These are phyloP conservation scores for Cyrtonyx montezumae DNA, from an alignment of 2,113 vertebrate genomes.

Conservation along the genomic window DNA sequence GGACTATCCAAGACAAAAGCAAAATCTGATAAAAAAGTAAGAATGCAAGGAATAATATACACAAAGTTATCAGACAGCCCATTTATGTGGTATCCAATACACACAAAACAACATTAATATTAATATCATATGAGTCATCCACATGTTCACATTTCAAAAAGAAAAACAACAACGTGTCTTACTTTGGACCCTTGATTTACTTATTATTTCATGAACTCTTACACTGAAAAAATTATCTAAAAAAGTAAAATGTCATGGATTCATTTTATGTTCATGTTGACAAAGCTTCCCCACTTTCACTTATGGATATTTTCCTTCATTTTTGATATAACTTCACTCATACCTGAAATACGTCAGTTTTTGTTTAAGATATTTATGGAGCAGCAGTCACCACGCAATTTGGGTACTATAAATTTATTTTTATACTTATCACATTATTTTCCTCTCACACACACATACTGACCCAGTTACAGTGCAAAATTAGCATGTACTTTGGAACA, in stretches of 20 bases:
- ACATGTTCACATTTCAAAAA: not conserved
- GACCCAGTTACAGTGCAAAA: constrained; percentile 23
- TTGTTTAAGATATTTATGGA: constrained; percentile 8
- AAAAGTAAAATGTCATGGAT: not conserved
- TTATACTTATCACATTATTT: constrained; percentile 5
- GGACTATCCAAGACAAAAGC: not conserved
- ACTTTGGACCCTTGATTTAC: not conserved
- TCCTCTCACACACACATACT: not conserved
- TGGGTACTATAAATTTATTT: constrained; percentile 20
- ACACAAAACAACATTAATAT: not conserved
- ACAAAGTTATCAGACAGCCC: not conserved
- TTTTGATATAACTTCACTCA: not conserved
- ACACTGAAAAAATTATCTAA: not conserved
- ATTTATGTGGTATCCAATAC: not conserved
- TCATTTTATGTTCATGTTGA: not conserved
- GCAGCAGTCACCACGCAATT: not conserved
- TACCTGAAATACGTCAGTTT: not conserved
- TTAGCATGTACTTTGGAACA: not conserved
- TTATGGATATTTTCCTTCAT: not conserved
- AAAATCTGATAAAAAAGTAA: not conserved
- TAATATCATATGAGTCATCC: not conserved
- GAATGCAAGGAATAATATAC: not conserved
- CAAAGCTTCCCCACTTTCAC: not conserved
- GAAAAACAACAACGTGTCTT: not conserved
- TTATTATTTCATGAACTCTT: not conserved